These are phyloP conservation scores for Ochotona princeps DNA, from an alignment of 2,113 vertebrate species.

Conservation along the genomic window DNA sequence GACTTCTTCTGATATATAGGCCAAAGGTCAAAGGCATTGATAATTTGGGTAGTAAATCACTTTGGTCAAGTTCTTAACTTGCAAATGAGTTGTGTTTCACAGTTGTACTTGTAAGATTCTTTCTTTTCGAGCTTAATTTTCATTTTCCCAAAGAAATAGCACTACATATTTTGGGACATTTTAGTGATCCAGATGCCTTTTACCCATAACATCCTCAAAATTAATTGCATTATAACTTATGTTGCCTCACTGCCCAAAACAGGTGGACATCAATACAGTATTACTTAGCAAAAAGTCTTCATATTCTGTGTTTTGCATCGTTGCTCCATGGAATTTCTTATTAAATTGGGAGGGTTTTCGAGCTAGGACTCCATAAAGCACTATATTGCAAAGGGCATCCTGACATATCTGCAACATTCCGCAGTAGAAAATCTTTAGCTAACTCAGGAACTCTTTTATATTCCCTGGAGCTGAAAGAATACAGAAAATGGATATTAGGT, in stretches of 20 bases:
- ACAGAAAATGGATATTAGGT: background rate
- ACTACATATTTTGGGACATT: background rate
- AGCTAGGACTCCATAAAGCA: background rate
- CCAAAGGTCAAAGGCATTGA: background rate
- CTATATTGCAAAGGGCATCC: background rate
- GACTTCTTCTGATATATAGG: background rate
- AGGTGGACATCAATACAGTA: background rate
- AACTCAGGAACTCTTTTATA: background rate
- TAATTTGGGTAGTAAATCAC: background rate
- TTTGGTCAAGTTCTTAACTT: background rate
- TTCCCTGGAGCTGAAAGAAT: background rate
- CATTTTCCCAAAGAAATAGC: background rate
- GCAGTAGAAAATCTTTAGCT: background rate
- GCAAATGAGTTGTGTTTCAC: background rate
- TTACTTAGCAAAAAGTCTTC: background rate
- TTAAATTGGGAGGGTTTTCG: background rate
- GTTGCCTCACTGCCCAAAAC: background rate
- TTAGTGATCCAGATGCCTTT: background rate
- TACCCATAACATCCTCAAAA: background rate
- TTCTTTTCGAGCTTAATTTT: background rate
- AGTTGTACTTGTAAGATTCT: background rate
- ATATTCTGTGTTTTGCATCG: background rate
- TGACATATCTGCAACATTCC: background rate
- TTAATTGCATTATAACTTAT: background rate
- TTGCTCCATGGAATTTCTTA: background rate